Conservation (phyloP, 1,140 invertebrate species). For the Drosophila erecta region DNA sequence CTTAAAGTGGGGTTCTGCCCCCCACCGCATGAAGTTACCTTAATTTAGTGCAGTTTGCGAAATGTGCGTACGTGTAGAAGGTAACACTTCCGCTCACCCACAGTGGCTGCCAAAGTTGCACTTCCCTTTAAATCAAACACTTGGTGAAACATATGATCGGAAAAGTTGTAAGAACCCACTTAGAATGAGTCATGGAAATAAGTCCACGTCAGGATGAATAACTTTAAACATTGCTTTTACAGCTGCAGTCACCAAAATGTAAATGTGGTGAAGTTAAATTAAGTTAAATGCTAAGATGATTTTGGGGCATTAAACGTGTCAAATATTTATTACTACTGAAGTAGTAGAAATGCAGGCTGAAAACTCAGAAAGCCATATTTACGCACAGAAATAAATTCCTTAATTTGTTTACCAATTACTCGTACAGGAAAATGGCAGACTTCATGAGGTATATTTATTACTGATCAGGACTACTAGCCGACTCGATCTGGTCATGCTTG, state of each 20-base stretch:
- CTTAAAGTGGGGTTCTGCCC: background rate
- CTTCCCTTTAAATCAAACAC: slow-evolving; percentile 45
- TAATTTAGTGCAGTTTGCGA: slow-evolving; percentile 78
- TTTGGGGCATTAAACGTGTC: too few relatives aligned
- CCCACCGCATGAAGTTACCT: slow-evolving; percentile 49
- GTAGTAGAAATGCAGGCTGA: too few relatives aligned
- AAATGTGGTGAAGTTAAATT: background rate
- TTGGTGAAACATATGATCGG: slow-evolving; percentile 47
- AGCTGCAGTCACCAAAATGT: slow-evolving; percentile 1
- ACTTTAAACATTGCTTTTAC: slow-evolving; percentile 26
- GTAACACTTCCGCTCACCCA: slow-evolving; percentile 11
- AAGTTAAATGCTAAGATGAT: background rate
- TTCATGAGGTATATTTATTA: background rate
- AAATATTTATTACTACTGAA: too few relatives aligned
- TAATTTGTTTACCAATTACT: too few relatives aligned
- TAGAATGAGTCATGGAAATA: slow-evolving; percentile 30
- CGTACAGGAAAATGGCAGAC: too few relatives aligned
- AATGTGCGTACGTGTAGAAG: slow-evolving; percentile 73
- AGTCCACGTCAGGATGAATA: slow-evolving; percentile 18
- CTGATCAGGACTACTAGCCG: background rate
- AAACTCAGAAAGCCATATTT: too few relatives aligned
- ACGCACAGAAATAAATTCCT: background rate
- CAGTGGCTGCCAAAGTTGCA: slow-evolving; percentile 23
- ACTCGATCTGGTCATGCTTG: too few relatives aligned
- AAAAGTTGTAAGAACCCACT: slow-evolving; percentile 18